phyloP scores from a whole-genome alignment of 1,140 invertebrate genomes.

The Aphelinus atriplicis region DNA sequence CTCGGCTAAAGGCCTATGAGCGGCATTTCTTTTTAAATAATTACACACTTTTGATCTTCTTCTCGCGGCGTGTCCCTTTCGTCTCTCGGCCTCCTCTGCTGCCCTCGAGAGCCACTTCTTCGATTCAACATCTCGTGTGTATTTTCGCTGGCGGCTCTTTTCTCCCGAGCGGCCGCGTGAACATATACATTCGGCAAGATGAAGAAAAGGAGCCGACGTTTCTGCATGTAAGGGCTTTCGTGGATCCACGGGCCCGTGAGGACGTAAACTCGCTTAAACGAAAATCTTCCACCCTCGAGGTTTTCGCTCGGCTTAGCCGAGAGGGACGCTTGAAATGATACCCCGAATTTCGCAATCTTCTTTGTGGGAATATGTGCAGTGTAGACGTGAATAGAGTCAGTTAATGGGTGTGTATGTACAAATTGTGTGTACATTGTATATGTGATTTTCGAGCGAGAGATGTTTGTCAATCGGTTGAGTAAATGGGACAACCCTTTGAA shows the following conservation, averaged over 20 bases:
- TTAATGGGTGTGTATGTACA: no score
- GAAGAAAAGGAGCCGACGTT: not conserved
- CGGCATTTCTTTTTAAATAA: conserved; percentile 24
- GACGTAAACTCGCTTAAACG: conserved; percentile 16
- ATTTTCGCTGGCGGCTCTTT: not conserved
- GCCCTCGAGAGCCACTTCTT: not conserved
- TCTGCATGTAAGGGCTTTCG: conserved; percentile 17
- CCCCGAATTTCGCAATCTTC: not conserved
- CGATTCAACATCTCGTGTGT: not conserved
- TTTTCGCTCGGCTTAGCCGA: not conserved
- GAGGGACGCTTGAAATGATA: conserved; percentile 19
- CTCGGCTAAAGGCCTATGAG: not conserved
- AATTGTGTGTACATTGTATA: no score
- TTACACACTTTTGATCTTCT: conserved; percentile 32
- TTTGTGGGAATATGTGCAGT: not conserved
- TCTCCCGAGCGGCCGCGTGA: not conserved
- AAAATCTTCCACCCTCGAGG: not conserved
- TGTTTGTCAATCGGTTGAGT: no score
- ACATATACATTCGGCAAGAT: not conserved
- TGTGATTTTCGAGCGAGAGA: no score
- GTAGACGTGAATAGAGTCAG: no score
- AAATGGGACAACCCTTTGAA: no score
- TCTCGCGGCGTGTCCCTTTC: not conserved
- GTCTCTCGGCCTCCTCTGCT: not conserved
- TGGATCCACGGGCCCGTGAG: conserved; percentile 4